Base-by-base conservation (phyloP, 35 echinoderm and acorn worm species). In the Apostichopus japonicus region DNA sequence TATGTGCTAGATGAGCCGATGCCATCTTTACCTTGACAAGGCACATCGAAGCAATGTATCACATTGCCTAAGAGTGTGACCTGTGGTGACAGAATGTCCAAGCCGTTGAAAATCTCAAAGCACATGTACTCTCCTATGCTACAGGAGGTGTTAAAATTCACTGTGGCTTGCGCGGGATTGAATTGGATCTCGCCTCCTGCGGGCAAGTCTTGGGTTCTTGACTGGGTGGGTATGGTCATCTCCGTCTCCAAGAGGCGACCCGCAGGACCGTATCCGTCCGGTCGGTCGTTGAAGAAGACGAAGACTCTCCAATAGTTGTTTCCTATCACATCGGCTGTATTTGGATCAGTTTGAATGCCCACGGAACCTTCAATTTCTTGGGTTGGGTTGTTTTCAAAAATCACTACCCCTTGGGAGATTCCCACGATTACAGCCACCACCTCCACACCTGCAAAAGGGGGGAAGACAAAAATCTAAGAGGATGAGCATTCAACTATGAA, bases 251-350 rank as follows among this genome's bases (percentile, higher is more conserved):
- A 8, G 22, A 78, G 54, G 23, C 52, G 52, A 7, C 72, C 72
- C 16, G 90, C 76, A 23, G 71, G 72, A 55, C 90, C 90, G 9
- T 53, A 53, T 9, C 90, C 90, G 58, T 91, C 76, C 11, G 1
- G 6, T 4, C 23, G 51, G 21, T 79, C 90, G 8, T 91, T 91
- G 73, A 91, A 91, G 58, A 91, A 91, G 51, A 91, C 67, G 17
- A 56, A 91, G 33, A 58, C 15, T 55, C 90, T 77, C 90, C 90
- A 91, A 53, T 79, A 78, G 54, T 91, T 91, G 53, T 79, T 91
- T 19, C 77, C 90, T 23, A 58, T 8, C 11, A 55, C 72, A 14
- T 14, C 14, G 4, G 5, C 10, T 10, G 72, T 73, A 5, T 54
- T 10, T 77, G 72, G 90, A 33, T 59, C 1, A 10, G 90, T 56